Conservation (phyloP, 1,140 invertebrate species). For the Asbolus verrucosus region DNA sequence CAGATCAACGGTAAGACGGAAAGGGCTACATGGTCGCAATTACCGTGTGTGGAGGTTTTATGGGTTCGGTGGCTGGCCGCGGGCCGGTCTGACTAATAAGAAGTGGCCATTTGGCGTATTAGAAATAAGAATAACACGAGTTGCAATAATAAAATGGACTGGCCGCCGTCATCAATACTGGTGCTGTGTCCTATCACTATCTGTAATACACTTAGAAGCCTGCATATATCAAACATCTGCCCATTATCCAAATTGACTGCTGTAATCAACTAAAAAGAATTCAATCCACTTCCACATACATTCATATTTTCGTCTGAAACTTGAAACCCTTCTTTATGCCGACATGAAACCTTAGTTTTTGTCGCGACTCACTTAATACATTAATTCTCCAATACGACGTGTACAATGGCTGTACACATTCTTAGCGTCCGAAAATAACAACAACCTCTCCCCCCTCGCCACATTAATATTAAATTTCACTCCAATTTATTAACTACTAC, state of each 20-base stretch:
- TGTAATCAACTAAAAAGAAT: constrained; percentile 65
- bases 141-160: constrained; percentile 64
- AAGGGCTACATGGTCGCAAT: too few relatives aligned
- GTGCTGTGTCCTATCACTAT: constrained; percentile 59
- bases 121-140: constrained; percentile 62
- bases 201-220: constrained; percentile 63
- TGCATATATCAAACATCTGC: constrained; percentile 65
- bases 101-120: too few relatives aligned
- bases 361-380: neutral
- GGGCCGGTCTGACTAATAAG: too few relatives aligned
- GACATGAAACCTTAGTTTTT: constrained; percentile 16
- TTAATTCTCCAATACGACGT: constrained; percentile 5
- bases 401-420: too few relatives aligned
- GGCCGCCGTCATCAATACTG: constrained; percentile 62
- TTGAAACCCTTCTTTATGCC: constrained; percentile 19
- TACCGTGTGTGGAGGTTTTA: too few relatives aligned
- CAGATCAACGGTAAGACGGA: too few relatives aligned
- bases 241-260: constrained; percentile 66
- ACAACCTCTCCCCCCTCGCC: neutral
- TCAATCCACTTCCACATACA: constrained; percentile 60
- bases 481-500: constrained; percentile 32
- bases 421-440: too few relatives aligned
- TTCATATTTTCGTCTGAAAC: constrained; percentile 31
- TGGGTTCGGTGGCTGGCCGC: too few relatives aligned
- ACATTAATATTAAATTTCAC: constrained; percentile 33